Evolutionary conservation across 2,888 invertebrate genomes (phyloP), one percentile per base, ranked within the genome.

Genomic region (Trachelus tabidus): DNA sequence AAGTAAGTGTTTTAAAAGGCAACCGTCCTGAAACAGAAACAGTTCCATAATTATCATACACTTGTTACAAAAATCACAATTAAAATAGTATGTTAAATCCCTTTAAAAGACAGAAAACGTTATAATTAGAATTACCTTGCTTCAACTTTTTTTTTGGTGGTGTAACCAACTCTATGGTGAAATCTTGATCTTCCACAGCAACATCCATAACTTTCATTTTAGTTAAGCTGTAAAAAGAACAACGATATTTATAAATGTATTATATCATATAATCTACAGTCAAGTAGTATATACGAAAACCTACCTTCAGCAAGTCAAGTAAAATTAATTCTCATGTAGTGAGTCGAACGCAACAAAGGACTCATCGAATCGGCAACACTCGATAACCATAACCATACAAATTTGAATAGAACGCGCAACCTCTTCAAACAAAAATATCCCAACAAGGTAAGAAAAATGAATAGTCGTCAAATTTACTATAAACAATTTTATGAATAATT

Each of bases 131-230:
- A 68, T n/a, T 86, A 91, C 91, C 89, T 87, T 91, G 90, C 79
- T 87, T 90, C 77, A 89, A 73, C 81, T 89, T 90, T 77, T 89
- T 90, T 75, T 87, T 89, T 1, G 83, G 76, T 23, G 85, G 82
- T n/a, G 79, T 78, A 12, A 82, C 82, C 68, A 76, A n/a, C n/a
- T 86, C 82, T 23, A 85, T 75, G 68, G 75, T 73, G 79, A 86
- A 86, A 34, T 90, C 90, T 68, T 81, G 82, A 76, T 86, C 83
- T 79, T 88, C 85, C 68, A 79, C 79, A 30, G 83, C 79, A 76
- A 73, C 77, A 68, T 90, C 87, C 90, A 89, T 89, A 77, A 86
- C 83, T 89, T 87, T 89, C 85, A 89, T 87, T 75, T 85, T 82
- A 81, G 74, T 12, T 69, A 69, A 68, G 1, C 73, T 76, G 76